phyloP scores from a whole-genome alignment of 2,888 invertebrate species.

The Euplagia quadripunctaria region DNA sequence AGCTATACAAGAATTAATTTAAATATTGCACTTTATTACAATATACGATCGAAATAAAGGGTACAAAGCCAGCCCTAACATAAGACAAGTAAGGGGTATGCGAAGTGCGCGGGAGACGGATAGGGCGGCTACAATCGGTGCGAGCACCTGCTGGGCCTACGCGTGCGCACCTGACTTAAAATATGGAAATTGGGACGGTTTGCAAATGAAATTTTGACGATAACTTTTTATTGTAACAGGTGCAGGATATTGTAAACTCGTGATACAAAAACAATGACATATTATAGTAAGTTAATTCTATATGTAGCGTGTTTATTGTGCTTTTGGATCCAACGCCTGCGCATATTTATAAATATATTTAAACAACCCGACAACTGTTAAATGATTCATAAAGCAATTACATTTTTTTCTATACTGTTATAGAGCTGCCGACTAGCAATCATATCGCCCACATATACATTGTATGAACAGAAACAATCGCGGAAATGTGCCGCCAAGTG shows the following conservation, averaged over 20 bases:
- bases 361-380: slow-evolving; percentile 38
- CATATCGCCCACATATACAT: slow-evolving; percentile 48
- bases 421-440: slow-evolving; percentile 49
- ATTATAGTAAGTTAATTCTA: background rate
- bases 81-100: slow-evolving; percentile 33
- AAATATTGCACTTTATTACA: background rate
- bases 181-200: slow-evolving; percentile 59
- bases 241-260: slow-evolving; percentile 16
- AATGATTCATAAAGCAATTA: slow-evolving; percentile 57
- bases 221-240: slow-evolving; percentile 31
- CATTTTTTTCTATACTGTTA: slow-evolving; percentile 48
- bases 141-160: slow-evolving; percentile 59
- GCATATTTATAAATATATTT: slow-evolving; percentile 16
- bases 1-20: background rate
- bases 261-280: background rate
- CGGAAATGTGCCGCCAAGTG: slow-evolving; percentile 51
- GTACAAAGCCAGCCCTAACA: slow-evolving; percentile 38
- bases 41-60: background rate
- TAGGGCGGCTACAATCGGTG: slow-evolving; percentile 44
- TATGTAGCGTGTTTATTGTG: background rate
- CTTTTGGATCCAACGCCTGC: slow-evolving; percentile 7
- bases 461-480: slow-evolving; percentile 49
- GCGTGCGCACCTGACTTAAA: slow-evolving; percentile 63
- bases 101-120: slow-evolving; percentile 13
- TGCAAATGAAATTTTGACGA: slow-evolving; percentile 34